Percentiles rank a stretch among this genome's conserved stretches.
phyloP scores from a whole-genome alignment of 2,797 vertebrate genomes.

The Fratercula arctica region DNA sequence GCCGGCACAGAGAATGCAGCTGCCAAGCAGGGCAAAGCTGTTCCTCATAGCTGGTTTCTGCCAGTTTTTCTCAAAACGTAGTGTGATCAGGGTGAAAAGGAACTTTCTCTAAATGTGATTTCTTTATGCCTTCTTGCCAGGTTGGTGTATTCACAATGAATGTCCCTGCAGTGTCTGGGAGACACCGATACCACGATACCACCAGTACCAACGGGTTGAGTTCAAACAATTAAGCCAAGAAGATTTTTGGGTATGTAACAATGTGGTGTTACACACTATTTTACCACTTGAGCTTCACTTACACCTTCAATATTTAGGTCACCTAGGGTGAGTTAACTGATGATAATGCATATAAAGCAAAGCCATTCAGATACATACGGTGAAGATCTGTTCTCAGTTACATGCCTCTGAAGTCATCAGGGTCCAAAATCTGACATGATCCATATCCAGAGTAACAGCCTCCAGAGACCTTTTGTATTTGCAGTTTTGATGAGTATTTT shows the following conservation, averaged over 20 bases:
- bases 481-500: neutral
- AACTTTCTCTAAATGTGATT: neutral
- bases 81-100: neutral
- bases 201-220: neutral
- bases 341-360: neutral
- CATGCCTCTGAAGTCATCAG: neutral
- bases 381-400: neutral
- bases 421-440: neutral
- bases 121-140: neutral
- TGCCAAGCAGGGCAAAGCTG: neutral
- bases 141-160: neutral
- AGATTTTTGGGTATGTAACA: neutral
- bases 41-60: neutral
- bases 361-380: neutral
- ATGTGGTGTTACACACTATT: neutral
- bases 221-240: neutral
- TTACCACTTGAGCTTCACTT: neutral
- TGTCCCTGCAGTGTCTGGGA: neutral
- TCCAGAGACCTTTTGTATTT: neutral
- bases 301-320: neutral
- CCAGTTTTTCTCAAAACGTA: neutral
- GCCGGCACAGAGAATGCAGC: neutral
- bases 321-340: neutral
- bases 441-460: neutral
- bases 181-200: rapidly evolving